A percentile compares a stretch with the other conserved stretches of the same genome.
phyloP scores from a whole-genome alignment of 2,888 invertebrate genomes.

The Ernsta delagoae region DNA sequence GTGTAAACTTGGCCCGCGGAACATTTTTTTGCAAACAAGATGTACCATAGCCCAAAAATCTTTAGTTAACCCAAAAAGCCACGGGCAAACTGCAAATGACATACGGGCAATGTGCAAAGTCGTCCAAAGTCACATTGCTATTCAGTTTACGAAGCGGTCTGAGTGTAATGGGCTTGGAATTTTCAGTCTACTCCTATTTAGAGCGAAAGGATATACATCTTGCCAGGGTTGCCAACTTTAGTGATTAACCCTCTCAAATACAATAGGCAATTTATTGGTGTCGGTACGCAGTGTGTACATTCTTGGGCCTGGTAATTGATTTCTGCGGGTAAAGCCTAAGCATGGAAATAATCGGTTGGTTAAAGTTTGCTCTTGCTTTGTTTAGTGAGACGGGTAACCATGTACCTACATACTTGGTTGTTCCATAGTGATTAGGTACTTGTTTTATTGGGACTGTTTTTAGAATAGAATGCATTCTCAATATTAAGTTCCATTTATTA shows the following conservation, averaged over 20 bases:
- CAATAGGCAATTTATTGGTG: not conserved
- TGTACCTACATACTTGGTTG: no score
- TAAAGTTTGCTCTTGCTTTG: not conserved
- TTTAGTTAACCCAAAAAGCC: no score
- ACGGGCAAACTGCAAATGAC: no score
- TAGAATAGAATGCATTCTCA: no score
- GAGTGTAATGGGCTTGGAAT: not conserved
- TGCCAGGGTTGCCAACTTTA: not conserved
- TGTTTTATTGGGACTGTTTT: no score
- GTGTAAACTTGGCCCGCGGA: no score
- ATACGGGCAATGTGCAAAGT: not conserved
- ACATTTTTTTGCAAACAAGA: no score
- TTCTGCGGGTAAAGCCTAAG: not conserved
- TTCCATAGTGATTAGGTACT: no score
- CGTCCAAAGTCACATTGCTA: conserved; percentile 1
- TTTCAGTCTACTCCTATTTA: not conserved
- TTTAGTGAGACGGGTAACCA: no score
- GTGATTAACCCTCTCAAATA: not conserved
- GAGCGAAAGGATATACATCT: not conserved
- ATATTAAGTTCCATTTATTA: no score
- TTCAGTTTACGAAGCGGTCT: conserved; percentile 1
- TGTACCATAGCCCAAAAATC: no score
- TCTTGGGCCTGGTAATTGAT: not conserved
- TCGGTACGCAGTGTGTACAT: not conserved
- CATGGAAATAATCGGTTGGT: not conserved